A percentile compares a stretch with the other conserved stretches of the same genome.
phyloP scores from a whole-genome alignment of 2,888 invertebrate species.

The Ophion ellenae region DNA sequence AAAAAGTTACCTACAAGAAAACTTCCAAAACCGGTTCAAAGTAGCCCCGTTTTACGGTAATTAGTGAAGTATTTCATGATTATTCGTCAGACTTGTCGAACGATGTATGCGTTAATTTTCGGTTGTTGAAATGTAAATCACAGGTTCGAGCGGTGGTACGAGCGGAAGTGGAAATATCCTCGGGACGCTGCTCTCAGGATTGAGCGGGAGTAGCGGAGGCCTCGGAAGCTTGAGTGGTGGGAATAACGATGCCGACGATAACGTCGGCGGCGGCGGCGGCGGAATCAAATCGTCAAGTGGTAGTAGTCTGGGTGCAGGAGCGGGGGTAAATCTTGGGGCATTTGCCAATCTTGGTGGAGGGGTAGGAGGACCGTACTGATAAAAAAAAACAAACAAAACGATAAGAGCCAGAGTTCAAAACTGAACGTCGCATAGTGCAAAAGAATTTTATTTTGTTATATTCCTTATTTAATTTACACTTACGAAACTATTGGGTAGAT shows the following conservation, averaged over 20 bases:
- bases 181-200: conserved; percentile 65
- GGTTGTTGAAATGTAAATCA: background rate
- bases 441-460: conserved; percentile 9
- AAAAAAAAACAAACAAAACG: conserved; percentile 33
- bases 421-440: conserved; percentile 25
- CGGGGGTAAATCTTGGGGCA: conserved; percentile 76
- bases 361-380: conserved; percentile 72
- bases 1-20: too few relatives aligned
- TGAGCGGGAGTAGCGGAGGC: conserved; percentile 72
- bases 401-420: conserved; percentile 25
- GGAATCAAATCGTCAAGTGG: conserved; percentile 52
- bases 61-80: background rate
- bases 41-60: too few relatives aligned
- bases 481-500: conserved; percentile 3
- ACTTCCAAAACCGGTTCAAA: too few relatives aligned
- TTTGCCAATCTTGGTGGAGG: conserved; percentile 75
- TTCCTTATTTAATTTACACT: background rate
- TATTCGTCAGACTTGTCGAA: background rate
- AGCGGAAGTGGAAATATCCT: conserved; percentile 70
- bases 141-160: conserved; percentile 61
- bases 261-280: conserved; percentile 52
- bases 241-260: conserved; percentile 54
- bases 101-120: background rate
- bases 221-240: conserved; percentile 62
- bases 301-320: conserved; percentile 64